Evolutionary conservation across 2,888 invertebrate species (phyloP).

Genomic region (Chymomyza amoena): DNA sequence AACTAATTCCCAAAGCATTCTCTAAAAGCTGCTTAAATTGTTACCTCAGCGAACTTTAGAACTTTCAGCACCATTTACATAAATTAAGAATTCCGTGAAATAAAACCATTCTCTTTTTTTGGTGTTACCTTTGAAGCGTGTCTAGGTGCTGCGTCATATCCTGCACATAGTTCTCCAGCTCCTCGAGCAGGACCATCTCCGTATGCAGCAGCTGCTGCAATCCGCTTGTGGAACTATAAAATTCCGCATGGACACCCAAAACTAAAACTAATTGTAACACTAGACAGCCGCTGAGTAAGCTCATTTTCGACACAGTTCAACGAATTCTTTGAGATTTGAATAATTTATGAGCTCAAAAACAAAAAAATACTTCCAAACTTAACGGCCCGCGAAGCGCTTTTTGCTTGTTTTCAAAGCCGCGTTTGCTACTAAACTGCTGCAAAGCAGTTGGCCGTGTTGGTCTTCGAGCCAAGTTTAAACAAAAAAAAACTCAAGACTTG

Average conservation of each 20-base stretch:
- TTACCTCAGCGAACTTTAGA: neutral
- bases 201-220: conserved; percentile 70
- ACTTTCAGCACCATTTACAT: neutral
- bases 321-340: neutral
- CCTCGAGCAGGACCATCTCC: conserved; percentile 60
- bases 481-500: conserved; percentile 31
- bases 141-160: conserved; percentile 64
- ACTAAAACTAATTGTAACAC: conserved; percentile 18
- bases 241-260: conserved; percentile 50
- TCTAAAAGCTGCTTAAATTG: neutral
- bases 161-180: conserved; percentile 71
- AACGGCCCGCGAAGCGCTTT: conserved; percentile 4
- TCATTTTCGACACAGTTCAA: neutral
- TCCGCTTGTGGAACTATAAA: conserved; percentile 68
- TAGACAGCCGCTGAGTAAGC: neutral
- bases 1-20: neutral
- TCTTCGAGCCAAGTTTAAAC: neutral
- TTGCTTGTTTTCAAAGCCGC: conserved; percentile 41
- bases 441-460: conserved; percentile 8
- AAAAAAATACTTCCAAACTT: neutral
- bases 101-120: neutral
- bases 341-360: neutral
- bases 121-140: conserved; percentile 58
- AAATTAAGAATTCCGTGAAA: neutral
- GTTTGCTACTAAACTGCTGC: conserved; percentile 48